Conservation (phyloP, 1,140 invertebrate genomes). For the Calycopis cecrops region DNA sequence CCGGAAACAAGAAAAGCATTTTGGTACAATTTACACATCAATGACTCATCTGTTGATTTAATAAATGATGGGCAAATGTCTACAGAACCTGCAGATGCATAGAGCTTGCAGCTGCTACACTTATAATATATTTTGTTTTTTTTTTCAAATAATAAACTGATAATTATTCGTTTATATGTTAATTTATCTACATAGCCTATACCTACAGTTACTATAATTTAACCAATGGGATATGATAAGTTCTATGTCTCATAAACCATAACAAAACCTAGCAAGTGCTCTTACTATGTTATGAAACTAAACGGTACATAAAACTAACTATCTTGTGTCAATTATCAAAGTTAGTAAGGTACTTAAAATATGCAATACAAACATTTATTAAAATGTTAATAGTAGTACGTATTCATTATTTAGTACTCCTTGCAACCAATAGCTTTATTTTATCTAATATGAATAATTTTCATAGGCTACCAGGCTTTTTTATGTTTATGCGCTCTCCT, state of each 20-base stretch:
- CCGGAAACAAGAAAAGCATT: constrained; percentile 20
- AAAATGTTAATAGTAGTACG: too few relatives aligned
- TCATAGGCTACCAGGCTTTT: too few relatives aligned
- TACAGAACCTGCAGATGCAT: neutral
- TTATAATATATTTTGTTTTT: neutral
- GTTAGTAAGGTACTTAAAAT: too few relatives aligned
- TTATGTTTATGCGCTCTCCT: too few relatives aligned
- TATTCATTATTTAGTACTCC: too few relatives aligned
- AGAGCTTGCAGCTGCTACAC: neutral
- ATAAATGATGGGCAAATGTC: neutral
- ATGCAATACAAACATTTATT: too few relatives aligned
- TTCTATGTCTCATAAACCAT: neutral
- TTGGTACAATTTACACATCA: constrained; percentile 21
- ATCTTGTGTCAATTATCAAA: too few relatives aligned
- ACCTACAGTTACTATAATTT: neutral
- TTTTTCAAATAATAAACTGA: neutral
- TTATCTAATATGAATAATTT: too few relatives aligned
- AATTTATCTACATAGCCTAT: neutral
- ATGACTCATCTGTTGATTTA: neutral
- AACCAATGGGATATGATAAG: neutral
- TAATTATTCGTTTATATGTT: neutral
- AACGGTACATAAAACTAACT: too few relatives aligned
- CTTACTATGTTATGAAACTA: constrained; percentile 8
- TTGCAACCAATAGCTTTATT: too few relatives aligned
- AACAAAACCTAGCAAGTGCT: constrained; percentile 8